Percentiles rank a stretch among this genome's conserved stretches.
Evolutionary conservation across 2,888 invertebrate species (phyloP).

Genomic region (Coleophora flavipennella): DNA sequence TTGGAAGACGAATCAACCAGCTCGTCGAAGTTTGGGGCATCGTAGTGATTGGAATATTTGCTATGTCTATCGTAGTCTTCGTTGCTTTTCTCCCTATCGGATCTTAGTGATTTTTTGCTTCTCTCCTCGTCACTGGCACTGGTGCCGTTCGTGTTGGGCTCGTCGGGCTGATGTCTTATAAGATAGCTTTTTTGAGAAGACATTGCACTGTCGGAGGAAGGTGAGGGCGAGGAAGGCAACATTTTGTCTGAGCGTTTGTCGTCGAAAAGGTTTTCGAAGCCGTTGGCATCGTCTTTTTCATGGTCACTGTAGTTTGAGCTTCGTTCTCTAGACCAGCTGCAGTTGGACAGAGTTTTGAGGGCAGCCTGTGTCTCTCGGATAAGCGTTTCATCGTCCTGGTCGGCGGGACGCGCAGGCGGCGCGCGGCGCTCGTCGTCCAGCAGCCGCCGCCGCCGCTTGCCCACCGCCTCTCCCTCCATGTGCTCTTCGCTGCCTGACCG

Average conservation of each 20-base stretch:
- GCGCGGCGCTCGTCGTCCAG: slow-evolving; percentile 54
- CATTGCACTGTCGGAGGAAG: slow-evolving; percentile 74
- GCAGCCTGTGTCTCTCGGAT: slow-evolving; percentile 92
- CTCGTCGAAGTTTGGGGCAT: slow-evolving; percentile 83
- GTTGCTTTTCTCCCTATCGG: slow-evolving; percentile 44
- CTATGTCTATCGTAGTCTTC: slow-evolving; percentile 56
- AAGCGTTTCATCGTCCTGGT: slow-evolving; percentile 84
- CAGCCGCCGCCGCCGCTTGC: slow-evolving; percentile 60
- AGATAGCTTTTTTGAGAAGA: slow-evolving; percentile 79
- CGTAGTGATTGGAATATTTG: slow-evolving; percentile 75
- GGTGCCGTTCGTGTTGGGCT: slow-evolving; percentile 33
- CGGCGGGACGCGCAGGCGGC: slow-evolving; percentile 41
- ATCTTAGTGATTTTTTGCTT: slow-evolving; percentile 26
- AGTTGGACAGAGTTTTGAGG: slow-evolving; percentile 85
- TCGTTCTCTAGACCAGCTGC: slow-evolving; percentile 82
- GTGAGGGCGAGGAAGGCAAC: slow-evolving; percentile 77
- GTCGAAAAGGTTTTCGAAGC: slow-evolving; percentile 88
- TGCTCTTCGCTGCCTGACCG: slow-evolving; percentile 51
- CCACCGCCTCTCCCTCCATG: slow-evolving; percentile 52
- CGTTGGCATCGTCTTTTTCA: slow-evolving; percentile 83
- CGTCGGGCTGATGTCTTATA: slow-evolving; percentile 37
- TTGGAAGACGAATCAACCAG: slow-evolving; percentile 84
- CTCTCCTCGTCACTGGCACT: slow-evolving; percentile 34
- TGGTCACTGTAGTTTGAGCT: slow-evolving; percentile 76
- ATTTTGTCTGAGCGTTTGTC: slow-evolving; percentile 81